Evolutionary conservation across 1,140 invertebrate genomes (phyloP), one percentile per base, ranked within the genome.

Genomic region (Phortica variegata): DNA sequence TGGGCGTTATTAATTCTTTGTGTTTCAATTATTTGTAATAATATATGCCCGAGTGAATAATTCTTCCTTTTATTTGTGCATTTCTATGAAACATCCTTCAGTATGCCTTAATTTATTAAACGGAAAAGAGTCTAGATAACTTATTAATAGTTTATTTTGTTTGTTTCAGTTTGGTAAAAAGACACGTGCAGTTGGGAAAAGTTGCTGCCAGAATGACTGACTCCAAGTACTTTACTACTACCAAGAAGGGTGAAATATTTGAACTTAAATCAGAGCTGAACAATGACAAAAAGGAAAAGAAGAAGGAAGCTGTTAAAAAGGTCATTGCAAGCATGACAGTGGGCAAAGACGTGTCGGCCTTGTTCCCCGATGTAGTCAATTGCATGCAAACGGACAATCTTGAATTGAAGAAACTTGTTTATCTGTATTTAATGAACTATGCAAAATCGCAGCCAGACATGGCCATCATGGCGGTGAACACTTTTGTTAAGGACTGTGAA

Each of bases 381-480:
- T 99, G 97, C 75, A 99, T 99, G 96, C 97, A 99, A 79, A 99
- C 97, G 7, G 97, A 99, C 76, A 99, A 99, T 79, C 81, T 99
- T 73, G 97, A 99, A 78, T 78, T 99, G 56, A 99, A 99, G 81
- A 99, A 99, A 73, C 81, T 99, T 31, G 97, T 99, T 1, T 99
- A 99, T 75, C 81, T 99, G 15, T 99, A 99, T 77, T 79, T 99
- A 45, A 99, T 99, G 97, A 99, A 99, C 78, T 99, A 99, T 81
- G 97, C 97, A 41, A 99, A 99, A 78, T 98, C 93, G 60, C 97
- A 99, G 78, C 97, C 97, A 8, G 97, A 99, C 76, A 96, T 98
- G 91, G 97, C 97, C 42, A 99, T 99, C 47, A 98, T 99, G 95
- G 97, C 97, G 29, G 97, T 99, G 21, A 99, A 99, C 81, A 99